Evolutionary conservation across 2,797 vertebrate genomes (phyloP).

Genomic region (Smutsia gigantea): DNA sequence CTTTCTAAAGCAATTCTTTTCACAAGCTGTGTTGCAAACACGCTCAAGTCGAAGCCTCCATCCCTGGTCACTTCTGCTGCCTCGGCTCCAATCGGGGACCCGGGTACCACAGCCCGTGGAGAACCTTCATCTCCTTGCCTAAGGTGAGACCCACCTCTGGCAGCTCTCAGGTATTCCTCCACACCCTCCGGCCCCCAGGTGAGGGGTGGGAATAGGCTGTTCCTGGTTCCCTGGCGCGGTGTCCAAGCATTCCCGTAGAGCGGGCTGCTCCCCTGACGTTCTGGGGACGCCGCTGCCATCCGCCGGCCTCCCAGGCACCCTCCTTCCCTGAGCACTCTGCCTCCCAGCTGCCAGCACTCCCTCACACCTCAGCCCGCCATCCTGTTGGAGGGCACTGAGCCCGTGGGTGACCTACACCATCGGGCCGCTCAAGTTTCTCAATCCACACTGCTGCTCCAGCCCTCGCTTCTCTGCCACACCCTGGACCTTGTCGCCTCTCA

Average conservation of each 20-base stretch:
- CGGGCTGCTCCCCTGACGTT: neutral
- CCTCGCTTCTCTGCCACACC: neutral
- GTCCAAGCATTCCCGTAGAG: neutral
- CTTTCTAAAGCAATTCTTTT: neutral
- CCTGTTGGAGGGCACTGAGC: neutral
- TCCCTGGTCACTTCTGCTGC: neutral
- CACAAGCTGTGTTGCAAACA: neutral
- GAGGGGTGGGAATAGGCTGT: neutral
- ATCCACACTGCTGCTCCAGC: neutral
- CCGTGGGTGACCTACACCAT: neutral
- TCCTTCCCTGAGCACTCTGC: neutral
- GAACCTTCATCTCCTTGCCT: neutral
- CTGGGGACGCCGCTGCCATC: neutral
- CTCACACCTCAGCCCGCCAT: neutral
- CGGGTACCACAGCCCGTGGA: neutral
- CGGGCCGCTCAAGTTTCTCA: neutral
- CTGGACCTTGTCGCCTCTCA: neutral
- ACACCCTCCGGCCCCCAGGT: fast-evolving
- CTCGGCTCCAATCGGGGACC: neutral
- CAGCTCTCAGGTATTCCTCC: neutral
- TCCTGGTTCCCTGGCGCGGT: neutral
- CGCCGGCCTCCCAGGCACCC: neutral
- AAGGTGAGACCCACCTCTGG: neutral
- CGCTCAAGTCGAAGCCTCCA: neutral
- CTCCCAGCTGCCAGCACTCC: neutral